Evolutionary conservation across 2,888 invertebrate genomes (phyloP), one percentile per base, ranked within the genome.

Genomic region (Imbricaverruca yamaguchii): DNA sequence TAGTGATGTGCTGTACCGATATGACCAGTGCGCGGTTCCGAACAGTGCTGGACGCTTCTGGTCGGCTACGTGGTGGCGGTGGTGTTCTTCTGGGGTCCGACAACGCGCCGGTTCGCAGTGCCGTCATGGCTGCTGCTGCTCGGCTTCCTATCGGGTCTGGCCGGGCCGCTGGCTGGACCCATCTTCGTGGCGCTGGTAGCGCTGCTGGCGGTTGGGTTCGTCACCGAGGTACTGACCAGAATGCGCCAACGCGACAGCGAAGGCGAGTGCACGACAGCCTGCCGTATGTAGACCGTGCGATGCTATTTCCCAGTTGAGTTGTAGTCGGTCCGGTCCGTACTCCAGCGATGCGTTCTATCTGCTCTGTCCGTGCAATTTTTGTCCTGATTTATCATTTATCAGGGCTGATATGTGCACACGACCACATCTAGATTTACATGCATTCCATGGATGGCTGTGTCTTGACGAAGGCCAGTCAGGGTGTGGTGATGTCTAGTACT

Each of bases 91-190:
- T 96, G 96, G 96, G 92, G 90, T 63, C 92, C 92, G 1, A 89
- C 91, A 83, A 91, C 92, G 83, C 88, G 88, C 11, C 88, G 90
- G 81, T 92, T 94, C 85, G 91, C 92, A 69, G 89, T 91, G 80
- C 90, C 91, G 15, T 92, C 95, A 0, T 96, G 96, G 96, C 88
- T 94, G 21, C 89, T 93, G 9, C 87, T 94, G 61, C 91, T 93
- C 39, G 91, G 94, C 84, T 94, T 92, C 86, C 85, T 93, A 18
- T 92, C 94, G 79, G 92, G 93, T 84, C 89, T 92, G 65, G 90
- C 93, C 3, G 94, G 94, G 0, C 90, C 92, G 0, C 90, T 93
- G 69, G 92, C 94, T 87, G 91, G 94, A n/a, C 91, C 93, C 80
- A 90, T 92, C 25, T 93, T 95, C 87, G 88, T 92, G 25, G 84